phyloP scores from a whole-genome alignment of 2,113 vertebrate species.

The Trematocara nigrifrons region DNA sequence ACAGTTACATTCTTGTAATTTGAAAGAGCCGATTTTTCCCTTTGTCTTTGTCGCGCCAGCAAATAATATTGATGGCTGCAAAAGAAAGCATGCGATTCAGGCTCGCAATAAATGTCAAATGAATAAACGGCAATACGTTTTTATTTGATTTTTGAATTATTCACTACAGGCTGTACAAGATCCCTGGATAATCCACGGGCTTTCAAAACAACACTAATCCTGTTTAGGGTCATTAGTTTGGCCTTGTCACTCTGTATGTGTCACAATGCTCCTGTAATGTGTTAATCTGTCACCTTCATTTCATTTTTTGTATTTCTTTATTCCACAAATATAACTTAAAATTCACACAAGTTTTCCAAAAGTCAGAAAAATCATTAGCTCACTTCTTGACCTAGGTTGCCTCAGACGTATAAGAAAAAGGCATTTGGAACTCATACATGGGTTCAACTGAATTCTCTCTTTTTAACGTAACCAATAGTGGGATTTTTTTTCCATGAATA shows the following conservation, averaged over 20 bases:
- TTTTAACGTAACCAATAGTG: background rate
- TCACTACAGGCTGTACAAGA: background rate
- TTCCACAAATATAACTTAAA: background rate
- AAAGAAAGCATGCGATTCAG: slow-evolving; percentile 6
- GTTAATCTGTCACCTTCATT: background rate
- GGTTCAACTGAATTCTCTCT: slow-evolving; percentile 45
- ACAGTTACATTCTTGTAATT: slow-evolving; percentile 25
- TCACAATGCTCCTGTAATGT: background rate
- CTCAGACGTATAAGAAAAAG: background rate
- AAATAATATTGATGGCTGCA: slow-evolving; percentile 8
- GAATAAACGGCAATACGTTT: slow-evolving; percentile 20
- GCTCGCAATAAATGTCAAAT: slow-evolving; percentile 23
- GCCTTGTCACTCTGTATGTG: background rate
- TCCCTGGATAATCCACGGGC: background rate
- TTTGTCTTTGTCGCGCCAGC: slow-evolving; percentile 19
- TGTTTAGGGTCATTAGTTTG: background rate
- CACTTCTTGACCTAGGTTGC: background rate
- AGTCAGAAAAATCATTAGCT: background rate
- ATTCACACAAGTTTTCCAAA: background rate
- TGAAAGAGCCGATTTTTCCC: slow-evolving; percentile 8
- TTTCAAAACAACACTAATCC: background rate
- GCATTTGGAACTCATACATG: background rate
- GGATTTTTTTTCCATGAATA: background rate
- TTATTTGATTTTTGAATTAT: slow-evolving; percentile 19
- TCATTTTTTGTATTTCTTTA: background rate